Percentiles rank a stretch among this genome's conserved stretches.
These are phyloP conservation scores for Podarcis lilfordi DNA, from an alignment of 2,797 vertebrate species.

Conservation along the genomic window DNA sequence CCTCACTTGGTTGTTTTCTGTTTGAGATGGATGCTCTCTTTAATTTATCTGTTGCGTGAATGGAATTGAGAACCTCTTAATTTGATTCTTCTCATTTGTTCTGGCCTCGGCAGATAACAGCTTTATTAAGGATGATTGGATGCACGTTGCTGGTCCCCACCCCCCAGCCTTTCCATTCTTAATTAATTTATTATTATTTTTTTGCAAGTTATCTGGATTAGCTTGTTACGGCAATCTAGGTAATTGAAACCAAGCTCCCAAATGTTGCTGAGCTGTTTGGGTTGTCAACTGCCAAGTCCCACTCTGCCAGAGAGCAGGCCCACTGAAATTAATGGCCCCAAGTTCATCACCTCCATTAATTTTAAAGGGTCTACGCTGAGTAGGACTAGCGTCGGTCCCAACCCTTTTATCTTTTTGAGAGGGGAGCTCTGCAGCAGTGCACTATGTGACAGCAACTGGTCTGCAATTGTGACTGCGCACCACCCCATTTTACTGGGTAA, in stretches of 20 bases:
- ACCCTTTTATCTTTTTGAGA: too few relatives aligned
- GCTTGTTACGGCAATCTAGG: background rate
- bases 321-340: too few relatives aligned
- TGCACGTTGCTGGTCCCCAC: background rate
- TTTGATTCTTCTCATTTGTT: background rate
- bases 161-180: background rate
- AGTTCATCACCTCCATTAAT: too few relatives aligned
- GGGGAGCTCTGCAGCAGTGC: too few relatives aligned
- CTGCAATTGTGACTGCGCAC: background rate
- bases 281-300: background rate
- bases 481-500: background rate
- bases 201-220: background rate
- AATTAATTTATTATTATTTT: background rate
- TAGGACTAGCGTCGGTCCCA: too few relatives aligned
- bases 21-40: too few relatives aligned
- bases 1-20: background rate
- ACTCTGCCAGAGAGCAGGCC: too few relatives aligned
- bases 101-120: background rate
- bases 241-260: background rate
- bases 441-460: background rate
- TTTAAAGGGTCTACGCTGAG: too few relatives aligned
- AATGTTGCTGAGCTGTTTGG: background rate
- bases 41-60: too few relatives aligned
- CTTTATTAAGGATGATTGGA: background rate
- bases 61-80: background rate